phyloP scores from a whole-genome alignment of 1,140 invertebrate species.

The Neotoxoptera formosana region DNA sequence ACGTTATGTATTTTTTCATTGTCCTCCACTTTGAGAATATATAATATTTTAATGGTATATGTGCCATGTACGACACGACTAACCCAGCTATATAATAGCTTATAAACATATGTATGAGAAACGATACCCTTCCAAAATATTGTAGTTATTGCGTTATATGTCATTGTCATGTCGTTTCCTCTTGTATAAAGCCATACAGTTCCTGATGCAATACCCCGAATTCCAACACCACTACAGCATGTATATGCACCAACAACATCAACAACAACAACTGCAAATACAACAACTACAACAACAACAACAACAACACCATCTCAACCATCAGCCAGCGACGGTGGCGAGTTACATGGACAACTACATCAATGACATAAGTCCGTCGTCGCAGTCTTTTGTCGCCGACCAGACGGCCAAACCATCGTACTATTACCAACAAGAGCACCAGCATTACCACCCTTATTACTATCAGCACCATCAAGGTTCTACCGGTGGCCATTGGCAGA shows the following conservation, averaged over 20 bases:
- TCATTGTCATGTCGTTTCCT: conserved; percentile 5
- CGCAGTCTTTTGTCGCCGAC: neutral
- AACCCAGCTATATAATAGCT: neutral
- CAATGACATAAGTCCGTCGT: conserved; percentile 26
- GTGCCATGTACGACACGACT: neutral
- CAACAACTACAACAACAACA: conserved; percentile 38
- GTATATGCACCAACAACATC: conserved; percentile 55
- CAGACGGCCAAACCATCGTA: conserved; percentile 39
- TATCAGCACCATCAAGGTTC: neutral
- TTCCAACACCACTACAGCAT: conserved; percentile 56
- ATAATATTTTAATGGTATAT: neutral
- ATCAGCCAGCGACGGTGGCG: conserved; percentile 11
- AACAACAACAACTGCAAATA: conserved; percentile 33
- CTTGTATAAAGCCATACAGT: conserved; percentile 50
- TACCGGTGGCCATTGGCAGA: neutral
- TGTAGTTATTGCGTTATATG: neutral
- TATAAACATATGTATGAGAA: neutral
- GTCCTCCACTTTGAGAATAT: neutral
- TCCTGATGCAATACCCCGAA: conserved; percentile 57
- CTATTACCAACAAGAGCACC: conserved; percentile 44
- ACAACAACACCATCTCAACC: conserved; percentile 24
- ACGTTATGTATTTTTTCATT: neutral
- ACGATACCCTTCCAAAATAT: neutral
- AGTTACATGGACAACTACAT: conserved; percentile 3
- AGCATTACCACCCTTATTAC: conserved; percentile 38